Percentiles rank a stretch among this genome's conserved stretches.
Conservation (phyloP, 2,888 invertebrate genomes). For the Abrostola tripartita region DNA sequence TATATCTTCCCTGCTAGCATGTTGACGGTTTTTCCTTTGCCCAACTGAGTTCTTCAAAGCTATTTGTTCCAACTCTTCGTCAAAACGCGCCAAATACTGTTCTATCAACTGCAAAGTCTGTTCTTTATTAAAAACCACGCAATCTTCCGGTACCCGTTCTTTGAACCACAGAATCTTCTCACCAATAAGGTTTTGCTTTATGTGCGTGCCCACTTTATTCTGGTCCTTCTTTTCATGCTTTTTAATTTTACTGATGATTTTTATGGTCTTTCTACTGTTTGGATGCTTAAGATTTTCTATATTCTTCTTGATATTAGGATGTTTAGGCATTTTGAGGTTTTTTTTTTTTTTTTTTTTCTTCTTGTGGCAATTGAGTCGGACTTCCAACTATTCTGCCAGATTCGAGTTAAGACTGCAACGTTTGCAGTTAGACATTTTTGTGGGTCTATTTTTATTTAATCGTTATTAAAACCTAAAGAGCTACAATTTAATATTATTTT, state of each 20-base stretch:
- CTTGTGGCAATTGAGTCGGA: no score
- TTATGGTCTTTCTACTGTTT: conserved; percentile 94
- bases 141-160: conserved; percentile 89
- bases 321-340: conserved; percentile 73
- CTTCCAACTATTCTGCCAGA: no score
- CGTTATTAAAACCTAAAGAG: no score
- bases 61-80: conserved; percentile 94
- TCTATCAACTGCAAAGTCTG: conserved; percentile 89
- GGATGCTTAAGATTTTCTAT: conserved; percentile 92
- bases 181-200: conserved; percentile 92
- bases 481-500: no score
- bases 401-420: no score
- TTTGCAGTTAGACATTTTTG: no score
- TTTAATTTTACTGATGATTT: conserved; percentile 91
- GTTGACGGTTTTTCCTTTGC: conserved; percentile 92
- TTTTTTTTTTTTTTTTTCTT: conserved; percentile 21
- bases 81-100: conserved; percentile 88
- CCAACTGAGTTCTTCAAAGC: conserved; percentile 93
- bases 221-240: conserved; percentile 89
- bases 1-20: conserved; percentile 93
- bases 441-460: no score
- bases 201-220: conserved; percentile 89
- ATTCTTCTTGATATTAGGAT: conserved; percentile 75
- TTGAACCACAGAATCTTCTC: conserved; percentile 95
- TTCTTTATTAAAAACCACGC: conserved; percentile 87